Conservation (phyloP, 2,113 vertebrate genomes). For the Azemiops feae region DNA sequence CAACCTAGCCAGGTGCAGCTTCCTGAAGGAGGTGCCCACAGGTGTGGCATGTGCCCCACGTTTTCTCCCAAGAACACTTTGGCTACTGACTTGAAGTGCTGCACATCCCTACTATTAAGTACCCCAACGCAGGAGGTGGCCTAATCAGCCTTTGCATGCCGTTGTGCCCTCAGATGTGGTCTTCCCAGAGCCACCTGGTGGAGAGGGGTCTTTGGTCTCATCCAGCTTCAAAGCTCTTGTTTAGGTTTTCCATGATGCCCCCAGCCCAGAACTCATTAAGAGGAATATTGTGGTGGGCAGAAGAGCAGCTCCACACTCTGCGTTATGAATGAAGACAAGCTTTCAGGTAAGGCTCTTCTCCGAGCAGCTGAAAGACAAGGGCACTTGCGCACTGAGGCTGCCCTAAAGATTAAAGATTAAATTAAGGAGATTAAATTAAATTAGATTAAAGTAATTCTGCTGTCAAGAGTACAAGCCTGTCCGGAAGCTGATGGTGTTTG, state of each 20-base stretch:
- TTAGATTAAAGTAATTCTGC: neutral
- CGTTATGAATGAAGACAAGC: neutral
- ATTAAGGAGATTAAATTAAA: neutral
- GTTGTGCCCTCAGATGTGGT: neutral
- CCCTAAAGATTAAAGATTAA: neutral
- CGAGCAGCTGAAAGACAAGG: neutral
- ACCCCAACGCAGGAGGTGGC: neutral
- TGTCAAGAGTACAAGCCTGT: neutral
- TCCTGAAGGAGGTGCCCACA: neutral
- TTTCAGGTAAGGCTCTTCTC: neutral
- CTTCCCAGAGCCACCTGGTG: neutral
- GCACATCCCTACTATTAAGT: neutral
- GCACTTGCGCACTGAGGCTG: accelerated
- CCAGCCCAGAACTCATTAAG: neutral
- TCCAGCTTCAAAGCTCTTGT: neutral
- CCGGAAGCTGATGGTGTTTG: accelerated
- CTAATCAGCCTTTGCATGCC: neutral
- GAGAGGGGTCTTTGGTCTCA: neutral
- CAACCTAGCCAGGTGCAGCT: neutral
- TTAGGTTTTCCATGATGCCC: neutral
- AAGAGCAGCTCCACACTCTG: neutral
- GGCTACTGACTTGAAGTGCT: neutral
- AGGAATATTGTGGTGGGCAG: neutral
- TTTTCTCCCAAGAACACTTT: neutral
- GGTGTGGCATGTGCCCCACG: neutral